Conservation (phyloP, 2,113 vertebrate species). For the Saguinus midas region DNA sequence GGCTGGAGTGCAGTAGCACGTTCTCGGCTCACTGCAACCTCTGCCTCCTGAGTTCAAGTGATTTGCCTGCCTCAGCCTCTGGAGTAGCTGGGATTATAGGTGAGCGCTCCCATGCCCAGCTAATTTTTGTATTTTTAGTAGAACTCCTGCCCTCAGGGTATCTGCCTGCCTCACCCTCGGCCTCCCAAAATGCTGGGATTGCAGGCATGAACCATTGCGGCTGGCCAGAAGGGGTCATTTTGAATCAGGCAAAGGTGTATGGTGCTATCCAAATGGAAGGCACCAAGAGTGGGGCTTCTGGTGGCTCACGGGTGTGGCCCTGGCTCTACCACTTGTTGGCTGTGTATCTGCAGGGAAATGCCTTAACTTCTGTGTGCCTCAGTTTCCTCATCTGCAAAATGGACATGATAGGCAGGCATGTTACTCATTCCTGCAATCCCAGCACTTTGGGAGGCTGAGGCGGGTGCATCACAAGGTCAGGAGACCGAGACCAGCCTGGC, state of each 20-base stretch:
- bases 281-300: not conserved
- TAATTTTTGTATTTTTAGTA: too few species aligned
- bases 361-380: not conserved
- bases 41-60: not conserved
- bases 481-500: too few species aligned
- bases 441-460: too few species aligned
- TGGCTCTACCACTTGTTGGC: not conserved
- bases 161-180: not conserved
- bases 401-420: not conserved
- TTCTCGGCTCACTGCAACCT: not conserved
- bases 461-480: too few species aligned
- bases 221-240: not conserved
- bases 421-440: too few species aligned
- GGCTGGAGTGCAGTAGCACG: not conserved
- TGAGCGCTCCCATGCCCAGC: not conserved
- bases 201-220: not conserved
- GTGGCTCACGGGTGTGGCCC: not conserved
- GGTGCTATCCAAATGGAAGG: not conserved
- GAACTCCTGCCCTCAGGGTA: not conserved
- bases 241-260: not conserved
- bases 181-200: not conserved
- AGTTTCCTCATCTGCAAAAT: not conserved
- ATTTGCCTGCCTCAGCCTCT: not conserved
- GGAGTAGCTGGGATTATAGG: not conserved
- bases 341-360: not conserved